Base-by-base conservation (phyloP, 2,113 vertebrate species). In the Urocolius indicus region DNA sequence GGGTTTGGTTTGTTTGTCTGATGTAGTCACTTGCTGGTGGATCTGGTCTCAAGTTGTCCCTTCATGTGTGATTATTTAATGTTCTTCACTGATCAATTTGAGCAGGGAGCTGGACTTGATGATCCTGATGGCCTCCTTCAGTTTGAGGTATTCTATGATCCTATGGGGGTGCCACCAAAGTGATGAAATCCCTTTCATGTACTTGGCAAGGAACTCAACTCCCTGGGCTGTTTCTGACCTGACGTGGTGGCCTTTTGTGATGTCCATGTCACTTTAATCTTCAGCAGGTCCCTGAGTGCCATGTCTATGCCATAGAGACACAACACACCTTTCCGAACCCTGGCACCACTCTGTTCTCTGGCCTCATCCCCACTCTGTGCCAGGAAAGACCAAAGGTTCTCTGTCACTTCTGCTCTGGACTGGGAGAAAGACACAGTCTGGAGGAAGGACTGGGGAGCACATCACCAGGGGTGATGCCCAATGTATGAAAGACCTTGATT, bases 391-490 rank as follows among this genome's bases (percentile, higher is more conserved):
- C 10, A 7, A 55, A 89, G n/a, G 6, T 41, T 20, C 12, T 66
- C 1, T 0, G 26, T 52, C 32, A 36, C 46, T 52, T 52, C 27
- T 4, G 0, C 22, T 52, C 45, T 21, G 32, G 12, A 67, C 12
- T 8, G 51, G 52, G 22, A 54, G 32, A 36, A 23, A 61, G 13
- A 20, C 3, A 1, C 16, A 20, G 10, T 4, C 18, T 67, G 18
- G 32, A 11, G 61, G 23, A 41, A 87, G 57, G 66, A 13, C 6
- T 19, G 18, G 13, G 22, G 8, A 54, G 9, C 27, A 10, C 36
- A 23, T 32, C 52, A 51, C 11, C 26, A 36, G 13, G 32, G 32
- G 32, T 0, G 3, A n/a, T 38, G 61, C 12, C 26, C 30, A 22
- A 13, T 24, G 27, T 66, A 32, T 27, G 27, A 46, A 51, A 45